Percentiles rank a stretch among this genome's conserved stretches.
phyloP scores from a whole-genome alignment of 2,888 invertebrate species.

The Epinotia nisella region DNA sequence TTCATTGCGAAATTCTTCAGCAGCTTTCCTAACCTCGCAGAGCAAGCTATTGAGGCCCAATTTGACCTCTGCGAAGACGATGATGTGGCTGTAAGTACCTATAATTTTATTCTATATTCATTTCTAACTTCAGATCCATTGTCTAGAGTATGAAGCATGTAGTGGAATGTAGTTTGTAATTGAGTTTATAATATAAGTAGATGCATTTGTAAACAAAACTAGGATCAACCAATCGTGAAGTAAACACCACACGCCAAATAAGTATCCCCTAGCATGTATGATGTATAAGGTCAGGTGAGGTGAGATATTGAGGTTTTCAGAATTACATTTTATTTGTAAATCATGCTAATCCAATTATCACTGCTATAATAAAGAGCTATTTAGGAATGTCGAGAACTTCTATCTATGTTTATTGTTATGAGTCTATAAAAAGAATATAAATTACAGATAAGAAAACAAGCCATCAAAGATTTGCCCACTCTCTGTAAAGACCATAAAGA shows the following conservation, averaged over 20 bases:
- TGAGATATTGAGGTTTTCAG: too few species aligned
- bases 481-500: constrained; percentile 94
- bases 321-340: too few species aligned
- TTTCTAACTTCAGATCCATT: neutral
- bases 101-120: neutral
- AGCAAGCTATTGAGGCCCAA: constrained; percentile 95
- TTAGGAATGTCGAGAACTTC: too few species aligned
- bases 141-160: neutral
- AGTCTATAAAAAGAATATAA: neutral
- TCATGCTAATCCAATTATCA: too few species aligned
- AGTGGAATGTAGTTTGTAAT: neutral
- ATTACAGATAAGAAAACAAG: constrained; percentile 95
- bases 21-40: constrained; percentile 93
- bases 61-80: constrained; percentile 98
- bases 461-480: constrained; percentile 94
- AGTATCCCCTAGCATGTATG: neutral
- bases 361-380: too few species aligned
- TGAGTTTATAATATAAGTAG: neutral
- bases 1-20: constrained; percentile 98
- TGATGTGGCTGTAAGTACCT: constrained; percentile 91
- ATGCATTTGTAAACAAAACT: neutral
- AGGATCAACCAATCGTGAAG: neutral
- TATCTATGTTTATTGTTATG: neutral
- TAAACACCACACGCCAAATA: constrained; percentile 2
- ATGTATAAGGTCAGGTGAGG: too few species aligned